Percentiles rank a stretch among this genome's conserved stretches.
phyloP scores from a whole-genome alignment of 2,797 vertebrate genomes.

The Ispidina lecontei region DNA sequence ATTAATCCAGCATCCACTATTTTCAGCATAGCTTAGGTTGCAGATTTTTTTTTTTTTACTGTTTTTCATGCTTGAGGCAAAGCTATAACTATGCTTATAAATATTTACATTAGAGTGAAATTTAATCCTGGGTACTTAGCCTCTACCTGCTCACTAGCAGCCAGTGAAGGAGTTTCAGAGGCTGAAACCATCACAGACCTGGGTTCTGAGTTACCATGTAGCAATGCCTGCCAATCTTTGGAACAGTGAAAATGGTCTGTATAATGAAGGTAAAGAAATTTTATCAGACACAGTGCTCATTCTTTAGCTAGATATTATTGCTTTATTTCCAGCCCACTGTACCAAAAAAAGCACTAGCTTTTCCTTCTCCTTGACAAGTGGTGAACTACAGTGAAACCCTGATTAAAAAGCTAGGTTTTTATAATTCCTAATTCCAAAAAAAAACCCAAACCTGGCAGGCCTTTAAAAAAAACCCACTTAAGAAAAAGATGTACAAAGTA shows the following conservation, averaged over 20 bases:
- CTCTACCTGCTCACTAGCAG: neutral
- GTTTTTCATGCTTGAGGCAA: neutral
- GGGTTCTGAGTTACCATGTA: neutral
- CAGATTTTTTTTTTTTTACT: neutral
- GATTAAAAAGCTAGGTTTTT: neutral
- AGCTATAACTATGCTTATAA: neutral
- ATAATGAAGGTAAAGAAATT: neutral
- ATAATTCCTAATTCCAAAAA: neutral
- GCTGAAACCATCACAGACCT: neutral
- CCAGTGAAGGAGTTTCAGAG: neutral
- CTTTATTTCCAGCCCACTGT: neutral
- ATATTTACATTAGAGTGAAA: neutral
- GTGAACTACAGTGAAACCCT: neutral
- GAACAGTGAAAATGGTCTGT: neutral
- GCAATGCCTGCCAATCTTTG: neutral
- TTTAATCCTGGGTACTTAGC: neutral
- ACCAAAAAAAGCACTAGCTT: neutral
- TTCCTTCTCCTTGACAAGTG: neutral
- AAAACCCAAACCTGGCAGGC: neutral
- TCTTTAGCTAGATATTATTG: neutral
- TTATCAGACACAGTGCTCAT: neutral
- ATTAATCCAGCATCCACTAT: neutral
- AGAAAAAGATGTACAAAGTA: neutral
- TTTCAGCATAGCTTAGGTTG: neutral
- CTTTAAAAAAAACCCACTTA: neutral